Evolutionary conservation across 64 coral and sea anemone species (phyloP).

Genomic region (Cladopsammia gracilis): DNA sequence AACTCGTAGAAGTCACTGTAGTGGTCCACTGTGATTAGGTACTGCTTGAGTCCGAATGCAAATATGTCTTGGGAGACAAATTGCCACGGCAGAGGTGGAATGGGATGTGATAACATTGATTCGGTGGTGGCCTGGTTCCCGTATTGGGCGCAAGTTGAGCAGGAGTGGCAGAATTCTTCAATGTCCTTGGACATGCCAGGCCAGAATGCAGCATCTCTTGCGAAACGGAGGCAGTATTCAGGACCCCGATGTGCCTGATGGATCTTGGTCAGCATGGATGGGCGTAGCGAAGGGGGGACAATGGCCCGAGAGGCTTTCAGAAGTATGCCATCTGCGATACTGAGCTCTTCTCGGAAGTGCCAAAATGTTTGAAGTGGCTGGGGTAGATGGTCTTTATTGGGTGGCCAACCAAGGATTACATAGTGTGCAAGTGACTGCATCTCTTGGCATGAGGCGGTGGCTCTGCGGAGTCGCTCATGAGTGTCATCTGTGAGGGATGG

Average conservation of each 20-base stretch:
- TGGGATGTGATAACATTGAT: conserved; percentile 21
- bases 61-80: no score
- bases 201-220: not conserved
- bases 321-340: conserved; percentile 7
- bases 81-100: not conserved
- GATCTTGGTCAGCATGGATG: conserved; percentile 32
- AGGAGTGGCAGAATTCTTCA: not conserved
- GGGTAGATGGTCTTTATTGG: not conserved
- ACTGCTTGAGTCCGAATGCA: not conserved
- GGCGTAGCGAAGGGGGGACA: not conserved
- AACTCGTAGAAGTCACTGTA: conserved; percentile 31
- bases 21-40: conserved; percentile 19
- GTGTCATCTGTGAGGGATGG: not conserved
- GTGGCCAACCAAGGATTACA: conserved; percentile 24
- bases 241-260: not conserved
- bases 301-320: conserved; percentile 12
- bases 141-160: no score
- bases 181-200: not conserved
- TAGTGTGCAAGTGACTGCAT: conserved; percentile 11
- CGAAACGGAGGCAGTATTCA: not conserved
- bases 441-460: conserved; percentile 20
- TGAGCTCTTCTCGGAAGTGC: conserved; percentile 12
- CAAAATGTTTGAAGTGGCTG: not conserved
- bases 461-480: conserved; percentile 12
- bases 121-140: not conserved